Evolutionary conservation across 2,888 invertebrate genomes (phyloP).

Genomic region (Cyclophora punctaria): DNA sequence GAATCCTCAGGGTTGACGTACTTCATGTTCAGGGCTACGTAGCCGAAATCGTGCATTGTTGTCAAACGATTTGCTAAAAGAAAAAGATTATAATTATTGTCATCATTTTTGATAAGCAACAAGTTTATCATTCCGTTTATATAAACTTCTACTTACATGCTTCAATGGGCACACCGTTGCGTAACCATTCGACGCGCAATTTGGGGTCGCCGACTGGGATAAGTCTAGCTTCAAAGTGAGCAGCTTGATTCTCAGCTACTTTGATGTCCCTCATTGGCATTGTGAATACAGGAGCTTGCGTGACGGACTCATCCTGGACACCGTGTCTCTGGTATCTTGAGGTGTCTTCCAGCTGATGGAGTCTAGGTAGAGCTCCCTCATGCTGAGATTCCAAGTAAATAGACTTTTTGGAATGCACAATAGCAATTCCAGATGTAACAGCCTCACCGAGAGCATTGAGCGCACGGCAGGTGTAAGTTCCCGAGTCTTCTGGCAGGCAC

Average conservation of each 20-base stretch:
- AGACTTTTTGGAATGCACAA: slow-evolving; percentile 88
- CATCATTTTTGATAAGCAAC: too few species aligned
- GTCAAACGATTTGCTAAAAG: slow-evolving; percentile 87
- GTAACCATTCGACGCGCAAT: slow-evolving; percentile 94
- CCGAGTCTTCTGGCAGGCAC: slow-evolving; percentile 96
- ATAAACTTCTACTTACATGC: slow-evolving; percentile 78
- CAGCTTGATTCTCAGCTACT: slow-evolving; percentile 92
- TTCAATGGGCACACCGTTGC: slow-evolving; percentile 92
- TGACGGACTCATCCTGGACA: slow-evolving; percentile 84
- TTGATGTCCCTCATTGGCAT: slow-evolving; percentile 90
- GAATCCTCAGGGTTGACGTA: slow-evolving; percentile 97
- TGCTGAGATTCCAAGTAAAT: slow-evolving; percentile 92
- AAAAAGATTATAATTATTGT: too few species aligned
- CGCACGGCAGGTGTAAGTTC: slow-evolving; percentile 95
- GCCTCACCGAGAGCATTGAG: slow-evolving; percentile 94
- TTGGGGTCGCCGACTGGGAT: slow-evolving; percentile 96
- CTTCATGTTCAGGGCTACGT: slow-evolving; percentile 95
- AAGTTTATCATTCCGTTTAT: neutral
- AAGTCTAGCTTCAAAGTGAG: slow-evolving; percentile 93
- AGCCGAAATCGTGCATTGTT: slow-evolving; percentile 98
- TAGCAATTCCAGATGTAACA: slow-evolving; percentile 90
- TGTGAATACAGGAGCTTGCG: slow-evolving; percentile 94
- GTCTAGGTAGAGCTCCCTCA: slow-evolving; percentile 86
- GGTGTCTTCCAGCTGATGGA: slow-evolving; percentile 87
- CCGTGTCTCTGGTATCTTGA: slow-evolving; percentile 83